Base-by-base conservation (phyloP, 2,113 vertebrate species). In the Sinocyclocheilus anshuiensis region DNA sequence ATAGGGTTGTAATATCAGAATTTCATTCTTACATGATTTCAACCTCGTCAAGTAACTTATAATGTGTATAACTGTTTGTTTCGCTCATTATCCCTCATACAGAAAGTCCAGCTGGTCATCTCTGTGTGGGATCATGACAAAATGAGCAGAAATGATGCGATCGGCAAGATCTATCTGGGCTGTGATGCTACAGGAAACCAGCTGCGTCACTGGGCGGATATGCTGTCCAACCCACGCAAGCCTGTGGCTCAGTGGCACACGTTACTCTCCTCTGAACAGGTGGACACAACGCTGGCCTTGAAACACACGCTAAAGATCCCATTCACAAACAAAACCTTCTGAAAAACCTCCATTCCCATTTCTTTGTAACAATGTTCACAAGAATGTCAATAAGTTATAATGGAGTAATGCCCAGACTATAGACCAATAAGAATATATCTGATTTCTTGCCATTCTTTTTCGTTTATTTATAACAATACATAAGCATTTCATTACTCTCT, bases 171-270 rank as follows among this genome's bases (percentile, higher is more conserved):
- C 81, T 95, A 96, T 10, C 93, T 99, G 77, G 96, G 97, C 55
- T 96, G 95, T 0, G 93, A 94, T 8, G 96, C 95, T 0, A 90
- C 95, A 0, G 97, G 98, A 48, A 97, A 96, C 86, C 97, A 97
- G 86, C 94, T 99, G 89, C 89, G 94, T 71, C 97, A 99, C 91
- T 99, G 98, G 98, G 97, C 97, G 0, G 98, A 99, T 93, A 98
- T 99, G 98, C 91, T 99, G 91, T 95, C 96, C 88, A 98, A 96
- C 88, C 97, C 98, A 0, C 95, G 97, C 63, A 91, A 96, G 74
- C 97, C 97, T 10, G 91, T 99, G 0, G 94, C 97, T 5, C 97
- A 98, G 94, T 99, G 98, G 98, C 98, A 99, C 94, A 94, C 82
- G 0, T 94, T 99, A 89, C 95, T 97, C 81, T 92, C 95, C 0